Conservation (phyloP, 2,797 vertebrate species). For the Austrolebias charrua region DNA sequence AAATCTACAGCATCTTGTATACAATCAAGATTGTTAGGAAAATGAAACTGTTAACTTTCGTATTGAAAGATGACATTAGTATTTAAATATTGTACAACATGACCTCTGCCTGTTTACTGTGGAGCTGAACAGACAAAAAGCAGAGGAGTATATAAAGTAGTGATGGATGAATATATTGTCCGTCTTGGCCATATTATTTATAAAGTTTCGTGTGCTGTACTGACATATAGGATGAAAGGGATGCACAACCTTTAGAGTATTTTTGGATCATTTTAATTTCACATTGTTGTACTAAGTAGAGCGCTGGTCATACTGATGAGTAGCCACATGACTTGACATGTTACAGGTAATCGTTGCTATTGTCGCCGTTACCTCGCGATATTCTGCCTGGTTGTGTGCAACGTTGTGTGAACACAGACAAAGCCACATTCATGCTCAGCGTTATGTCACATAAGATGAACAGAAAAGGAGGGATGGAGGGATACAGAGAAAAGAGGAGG, state of each 20-base stretch:
- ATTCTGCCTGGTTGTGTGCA: slow-evolving; percentile 7
- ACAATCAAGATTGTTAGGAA: no score
- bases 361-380: slow-evolving; percentile 31
- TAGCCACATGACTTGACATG: slow-evolving; percentile 47
- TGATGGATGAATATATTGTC: not conserved
- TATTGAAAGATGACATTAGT: no score
- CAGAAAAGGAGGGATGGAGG: slow-evolving; percentile 44
- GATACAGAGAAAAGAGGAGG: slow-evolving; percentile 29
- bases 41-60: no score
- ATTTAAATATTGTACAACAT: no score
- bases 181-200: not conserved
- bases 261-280: not conserved
- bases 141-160: not conserved
- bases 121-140: no score
- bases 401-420: slow-evolving; percentile 29
- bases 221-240: no score
- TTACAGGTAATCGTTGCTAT: slow-evolving; percentile 2
- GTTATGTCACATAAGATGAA: slow-evolving; percentile 65
- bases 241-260: not conserved
- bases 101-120: no score
- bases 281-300: not conserved
- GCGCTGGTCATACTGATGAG: slow-evolving; percentile 39
- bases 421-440: slow-evolving; percentile 38
- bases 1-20: no score
- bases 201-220: not conserved